Conservation (phyloP, 1,140 invertebrate genomes). For the Drosophila orena region DNA sequence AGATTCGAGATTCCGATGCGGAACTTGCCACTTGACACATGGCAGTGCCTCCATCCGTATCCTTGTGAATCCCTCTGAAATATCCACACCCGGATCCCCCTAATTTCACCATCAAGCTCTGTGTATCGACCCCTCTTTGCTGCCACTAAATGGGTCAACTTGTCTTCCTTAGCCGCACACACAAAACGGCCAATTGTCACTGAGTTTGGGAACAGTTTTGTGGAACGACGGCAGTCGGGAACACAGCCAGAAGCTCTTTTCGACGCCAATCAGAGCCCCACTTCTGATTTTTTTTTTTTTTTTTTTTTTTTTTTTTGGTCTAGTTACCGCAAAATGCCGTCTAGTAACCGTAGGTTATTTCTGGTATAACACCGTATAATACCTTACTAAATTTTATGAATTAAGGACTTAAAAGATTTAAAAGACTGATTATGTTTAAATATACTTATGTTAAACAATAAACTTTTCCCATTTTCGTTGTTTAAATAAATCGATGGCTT, state of each 20-base stretch:
- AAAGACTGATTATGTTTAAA: no score
- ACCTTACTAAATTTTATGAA: no score
- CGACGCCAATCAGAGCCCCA: constrained; percentile 15
- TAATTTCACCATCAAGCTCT: constrained; percentile 12
- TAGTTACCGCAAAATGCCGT: no score
- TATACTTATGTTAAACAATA: background rate
- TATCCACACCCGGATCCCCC: background rate
- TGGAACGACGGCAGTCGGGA: background rate
- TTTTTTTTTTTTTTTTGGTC: background rate
- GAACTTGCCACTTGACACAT: constrained; percentile 44
- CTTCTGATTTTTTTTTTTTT: background rate
- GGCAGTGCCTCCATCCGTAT: constrained; percentile 17
- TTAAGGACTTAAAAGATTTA: no score
- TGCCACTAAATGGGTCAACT: constrained; percentile 70
- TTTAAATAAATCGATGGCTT: background rate
- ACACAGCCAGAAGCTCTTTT: constrained; percentile 21
- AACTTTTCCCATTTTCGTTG: background rate
- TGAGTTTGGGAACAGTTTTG: constrained; percentile 27
- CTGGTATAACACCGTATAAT: no score
- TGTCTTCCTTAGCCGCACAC: constrained; percentile 60
- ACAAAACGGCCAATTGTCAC: constrained; percentile 72
- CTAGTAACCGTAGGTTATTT: no score
- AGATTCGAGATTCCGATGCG: constrained; percentile 41
- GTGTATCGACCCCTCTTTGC: constrained; percentile 23
- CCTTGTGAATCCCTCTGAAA: constrained; percentile 1